Evolutionary conservation across 2,113 vertebrate species (phyloP), one percentile per base, ranked within the genome.

Genomic region (Mesitornis unicolor): DNA sequence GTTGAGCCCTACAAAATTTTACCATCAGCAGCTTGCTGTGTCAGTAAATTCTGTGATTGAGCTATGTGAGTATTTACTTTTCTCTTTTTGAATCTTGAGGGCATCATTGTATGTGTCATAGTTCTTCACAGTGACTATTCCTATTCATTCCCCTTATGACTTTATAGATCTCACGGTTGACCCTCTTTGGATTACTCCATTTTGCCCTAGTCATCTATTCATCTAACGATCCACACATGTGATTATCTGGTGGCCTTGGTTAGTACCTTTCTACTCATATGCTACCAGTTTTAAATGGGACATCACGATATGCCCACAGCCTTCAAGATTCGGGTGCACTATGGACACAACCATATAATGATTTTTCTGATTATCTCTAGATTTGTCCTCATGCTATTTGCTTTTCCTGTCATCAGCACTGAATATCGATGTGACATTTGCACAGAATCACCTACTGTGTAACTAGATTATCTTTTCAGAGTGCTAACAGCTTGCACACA

Each of bases 161-260:
- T 80, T 53, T 7, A 15, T 3, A 28, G 28, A 28, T 59, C 16
- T 74, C 0, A 0, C 4, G 3, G 4, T 9, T 84, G 16, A 2
- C 17, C 5, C 6, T 57, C 16, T 90, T 86, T 69, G n/a, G 8
- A 33, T 89, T 91, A 15, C 16, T 87, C 3, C 5, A 3, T 84
- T 74, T 59, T 6, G 0, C 18, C 24, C 13, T 42, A 20, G 8
- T 47, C 51, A n/a, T 24, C 7, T 63, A 1, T 65, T 67, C 35
- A 17, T 61, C 60, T 81, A 47, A 42, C 5, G 1, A 16, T 74
- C 26, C 16, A 35, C 4, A 10, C 9, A 1, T 36, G 11, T 13
- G 10, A 53, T 69, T 13, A 2, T 51, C 25, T n/a, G 3, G 6
- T 73, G 40, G 19, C 13, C 28, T 84, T 75, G 25, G 13, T 45